Conservation (phyloP, 2,113 vertebrate species). For the Carassius gibelio region DNA sequence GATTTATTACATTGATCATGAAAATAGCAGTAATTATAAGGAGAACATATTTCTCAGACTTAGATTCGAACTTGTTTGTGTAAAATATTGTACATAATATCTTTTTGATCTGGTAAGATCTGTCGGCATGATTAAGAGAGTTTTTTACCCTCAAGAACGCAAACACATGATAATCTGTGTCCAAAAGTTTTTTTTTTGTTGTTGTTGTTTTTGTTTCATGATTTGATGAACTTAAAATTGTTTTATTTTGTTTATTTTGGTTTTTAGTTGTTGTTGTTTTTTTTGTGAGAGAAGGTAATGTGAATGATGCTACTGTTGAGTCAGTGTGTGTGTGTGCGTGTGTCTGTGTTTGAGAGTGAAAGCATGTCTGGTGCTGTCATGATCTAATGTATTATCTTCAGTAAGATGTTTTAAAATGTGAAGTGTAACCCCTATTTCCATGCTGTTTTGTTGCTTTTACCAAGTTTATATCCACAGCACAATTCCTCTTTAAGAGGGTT, state of each 20-base stretch:
- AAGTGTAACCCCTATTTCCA: conserved; percentile 64
- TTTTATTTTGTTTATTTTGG: conserved; percentile 58
- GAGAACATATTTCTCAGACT: conserved; percentile 78
- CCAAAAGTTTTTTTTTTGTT: conserved; percentile 21
- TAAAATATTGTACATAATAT: conserved; percentile 95
- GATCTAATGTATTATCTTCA: conserved; percentile 63
- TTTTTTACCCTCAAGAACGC: conserved; percentile 45
- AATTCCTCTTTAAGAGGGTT: conserved; percentile 32
- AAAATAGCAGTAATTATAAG: conserved; percentile 67
- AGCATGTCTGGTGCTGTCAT: conserved; percentile 55
- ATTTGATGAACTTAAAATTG: conserved; percentile 61
- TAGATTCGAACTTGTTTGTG: conserved; percentile 77
- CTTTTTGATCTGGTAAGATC: conserved; percentile 54
- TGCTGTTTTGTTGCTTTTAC: conserved; percentile 59
- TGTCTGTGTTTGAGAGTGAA: conserved; percentile 38
- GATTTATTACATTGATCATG: conserved; percentile 76
- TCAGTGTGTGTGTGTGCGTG: conserved; percentile 55
- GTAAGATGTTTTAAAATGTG: conserved; percentile 73
- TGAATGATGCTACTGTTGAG: conserved; percentile 48
- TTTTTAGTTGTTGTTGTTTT: conserved; percentile 17
- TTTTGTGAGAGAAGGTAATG: conserved; percentile 64
- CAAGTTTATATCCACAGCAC: conserved; percentile 48
- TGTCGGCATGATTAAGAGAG: conserved; percentile 26
- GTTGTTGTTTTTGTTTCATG: background rate
- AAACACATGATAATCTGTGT: conserved; percentile 30